A percentile compares a stretch with the other conserved stretches of the same genome.
phyloP scores from a whole-genome alignment of 2,113 vertebrate species.

The Brachyistius frenatus region DNA sequence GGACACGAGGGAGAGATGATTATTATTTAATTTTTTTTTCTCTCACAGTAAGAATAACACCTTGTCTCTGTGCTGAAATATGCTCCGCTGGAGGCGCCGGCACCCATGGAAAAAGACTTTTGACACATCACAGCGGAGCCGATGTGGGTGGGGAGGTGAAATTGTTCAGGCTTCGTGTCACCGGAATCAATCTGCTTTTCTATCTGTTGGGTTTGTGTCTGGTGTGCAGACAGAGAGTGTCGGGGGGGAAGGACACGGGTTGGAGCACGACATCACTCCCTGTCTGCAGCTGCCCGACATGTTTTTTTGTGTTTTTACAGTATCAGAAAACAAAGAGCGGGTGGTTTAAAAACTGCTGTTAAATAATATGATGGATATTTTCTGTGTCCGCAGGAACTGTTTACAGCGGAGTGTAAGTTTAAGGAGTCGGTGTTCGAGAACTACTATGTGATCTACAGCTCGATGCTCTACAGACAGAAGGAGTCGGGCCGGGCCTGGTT shows the following conservation, averaged over 20 bases:
- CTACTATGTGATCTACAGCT: conserved; percentile 99
- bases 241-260: conserved; percentile 17
- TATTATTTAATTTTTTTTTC: neutral
- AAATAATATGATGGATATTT: neutral
- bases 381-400: conserved; percentile 90
- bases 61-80: conserved; percentile 55
- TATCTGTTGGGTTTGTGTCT: conserved; percentile 34
- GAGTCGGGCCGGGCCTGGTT: conserved; percentile 98
- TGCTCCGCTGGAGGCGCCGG: conserved; percentile 40
- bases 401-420: conserved; percentile 98
- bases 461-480: conserved; percentile 98
- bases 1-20: conserved; percentile 17
- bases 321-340: neutral
- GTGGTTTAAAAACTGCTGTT: neutral
- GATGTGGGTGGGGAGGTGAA: conserved; percentile 44
- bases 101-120: conserved; percentile 42
- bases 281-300: neutral
- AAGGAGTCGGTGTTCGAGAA: conserved; percentile 99
- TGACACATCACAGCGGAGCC: conserved; percentile 51
- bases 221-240: neutral
- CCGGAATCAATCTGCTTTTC: conserved; percentile 38
- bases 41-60: conserved; percentile 60
- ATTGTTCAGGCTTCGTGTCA: conserved; percentile 41
- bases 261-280: conserved; percentile 4
- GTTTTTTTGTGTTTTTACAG: neutral